Conservation (phyloP, 2,888 invertebrate species). For the Hipparchia sbordonii region DNA sequence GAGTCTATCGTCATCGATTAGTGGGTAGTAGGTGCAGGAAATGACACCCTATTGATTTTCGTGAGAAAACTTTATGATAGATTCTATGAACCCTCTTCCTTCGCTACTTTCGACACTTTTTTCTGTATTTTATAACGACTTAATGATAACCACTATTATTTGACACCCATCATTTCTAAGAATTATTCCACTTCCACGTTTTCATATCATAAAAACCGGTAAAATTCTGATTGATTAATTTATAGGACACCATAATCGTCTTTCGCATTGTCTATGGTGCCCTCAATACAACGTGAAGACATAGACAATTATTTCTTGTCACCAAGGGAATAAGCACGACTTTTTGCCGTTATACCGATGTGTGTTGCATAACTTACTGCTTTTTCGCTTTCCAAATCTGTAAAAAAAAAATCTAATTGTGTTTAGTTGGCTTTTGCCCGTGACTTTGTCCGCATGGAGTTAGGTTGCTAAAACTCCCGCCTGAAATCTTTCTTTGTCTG, state of each 20-base stretch:
- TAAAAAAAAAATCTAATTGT: too few species aligned
- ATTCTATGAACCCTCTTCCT: constrained; percentile 13
- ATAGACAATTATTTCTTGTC: constrained; percentile 48
- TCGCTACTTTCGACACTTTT: constrained; percentile 2
- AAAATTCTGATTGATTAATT: constrained; percentile 6
- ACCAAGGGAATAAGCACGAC: constrained; percentile 52
- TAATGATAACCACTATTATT: background rate
- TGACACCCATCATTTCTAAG: background rate
- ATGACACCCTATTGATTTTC: constrained; percentile 58
- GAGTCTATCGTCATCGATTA: constrained; percentile 35
- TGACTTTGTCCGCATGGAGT: too few species aligned
- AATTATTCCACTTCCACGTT: background rate
- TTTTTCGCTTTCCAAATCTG: constrained; percentile 19
- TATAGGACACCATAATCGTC: constrained; percentile 1
- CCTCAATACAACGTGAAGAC: constrained; percentile 52
- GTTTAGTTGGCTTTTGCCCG: background rate
- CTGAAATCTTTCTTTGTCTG: too few species aligned
- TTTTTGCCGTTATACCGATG: constrained; percentile 43
- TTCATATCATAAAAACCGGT: background rate
- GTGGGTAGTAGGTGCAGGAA: constrained; percentile 48
- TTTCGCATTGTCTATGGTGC: constrained; percentile 41
- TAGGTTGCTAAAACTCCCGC: too few species aligned
- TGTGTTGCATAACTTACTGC: constrained; percentile 51
- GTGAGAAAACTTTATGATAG: constrained; percentile 46
- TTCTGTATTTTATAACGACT: background rate